Evolutionary conservation across 2,797 vertebrate genomes (phyloP).

Genomic region (Pteronotus mesoamericanus): DNA sequence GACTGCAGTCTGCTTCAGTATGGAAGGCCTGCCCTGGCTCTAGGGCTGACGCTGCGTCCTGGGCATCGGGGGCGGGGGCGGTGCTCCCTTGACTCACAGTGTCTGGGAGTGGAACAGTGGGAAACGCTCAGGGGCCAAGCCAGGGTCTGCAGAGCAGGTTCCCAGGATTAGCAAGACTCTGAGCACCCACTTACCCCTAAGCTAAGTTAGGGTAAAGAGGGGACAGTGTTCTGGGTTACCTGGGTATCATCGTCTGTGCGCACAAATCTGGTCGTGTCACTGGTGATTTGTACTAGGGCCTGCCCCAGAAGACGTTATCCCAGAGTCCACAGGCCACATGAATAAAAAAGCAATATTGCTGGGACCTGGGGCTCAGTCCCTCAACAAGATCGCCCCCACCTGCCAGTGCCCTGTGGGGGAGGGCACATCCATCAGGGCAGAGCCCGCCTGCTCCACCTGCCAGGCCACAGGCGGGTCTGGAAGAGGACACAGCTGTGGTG

Average conservation of each 20-base stretch:
- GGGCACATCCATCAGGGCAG: fast-evolving
- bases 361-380: background rate
- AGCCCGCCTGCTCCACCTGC: constrained; percentile 19
- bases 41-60: background rate
- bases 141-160: background rate
- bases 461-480: background rate
- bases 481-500: background rate
- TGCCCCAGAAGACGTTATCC: background rate
- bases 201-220: background rate
- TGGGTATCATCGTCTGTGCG: background rate
- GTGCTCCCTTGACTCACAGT: background rate
- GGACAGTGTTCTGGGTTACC: background rate
- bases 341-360: background rate
- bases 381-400: background rate
- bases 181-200: background rate
- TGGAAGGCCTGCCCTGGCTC: background rate
- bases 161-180: background rate
- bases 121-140: background rate
- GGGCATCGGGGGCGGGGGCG: fast-evolving
- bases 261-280: background rate
- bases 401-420: fast-evolving
- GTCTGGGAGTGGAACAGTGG: background rate
- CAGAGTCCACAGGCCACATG: background rate
- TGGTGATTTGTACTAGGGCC: background rate
- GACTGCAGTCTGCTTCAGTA: background rate